phyloP scores from a whole-genome alignment of 2,113 vertebrate species.

The Sterrhoptilus dennistouni region DNA sequence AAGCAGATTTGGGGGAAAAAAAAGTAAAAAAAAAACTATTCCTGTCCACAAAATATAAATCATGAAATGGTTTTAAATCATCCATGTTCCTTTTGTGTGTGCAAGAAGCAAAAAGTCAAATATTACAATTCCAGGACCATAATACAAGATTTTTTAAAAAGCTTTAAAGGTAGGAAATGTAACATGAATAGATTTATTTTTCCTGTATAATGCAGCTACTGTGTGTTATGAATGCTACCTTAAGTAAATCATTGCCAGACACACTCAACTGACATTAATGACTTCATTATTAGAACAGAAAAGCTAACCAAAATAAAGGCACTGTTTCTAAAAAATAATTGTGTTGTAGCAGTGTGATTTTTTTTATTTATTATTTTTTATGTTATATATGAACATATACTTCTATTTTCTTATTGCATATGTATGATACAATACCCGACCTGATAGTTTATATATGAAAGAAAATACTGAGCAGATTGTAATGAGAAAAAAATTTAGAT shows the following conservation, averaged over 20 bases:
- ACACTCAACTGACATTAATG: slow-evolving; percentile 68
- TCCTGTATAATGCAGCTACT: slow-evolving; percentile 70
- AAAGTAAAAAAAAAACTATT: slow-evolving; percentile 5
- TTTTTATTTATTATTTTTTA: slow-evolving; percentile 9
- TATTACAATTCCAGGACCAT: slow-evolving; percentile 58
- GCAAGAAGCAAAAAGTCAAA: slow-evolving; percentile 40
- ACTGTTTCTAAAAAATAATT: slow-evolving; percentile 9
- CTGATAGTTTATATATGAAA: slow-evolving; percentile 1
- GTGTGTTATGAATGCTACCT: slow-evolving; percentile 56
- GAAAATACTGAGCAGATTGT: slow-evolving; percentile 45
- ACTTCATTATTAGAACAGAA: slow-evolving; percentile 69
- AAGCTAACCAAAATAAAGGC: slow-evolving; percentile 59
- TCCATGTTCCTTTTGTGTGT: slow-evolving; percentile 58
- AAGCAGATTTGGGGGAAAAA: background rate
- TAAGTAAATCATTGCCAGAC: slow-evolving; percentile 66
- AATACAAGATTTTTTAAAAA: slow-evolving; percentile 23
- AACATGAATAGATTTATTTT: slow-evolving; percentile 65
- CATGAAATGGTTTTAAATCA: slow-evolving; percentile 63
- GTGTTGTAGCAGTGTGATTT: background rate
- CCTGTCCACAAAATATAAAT: slow-evolving; percentile 47
- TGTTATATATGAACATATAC: background rate
- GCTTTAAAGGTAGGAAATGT: slow-evolving; percentile 63
- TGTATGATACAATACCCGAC: background rate
- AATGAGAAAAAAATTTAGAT: slow-evolving; percentile 1
- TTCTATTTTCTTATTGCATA: background rate